These are phyloP conservation scores for Ceyx erithaca DNA, from an alignment of 2,797 vertebrate species.

Conservation along the genomic window DNA sequence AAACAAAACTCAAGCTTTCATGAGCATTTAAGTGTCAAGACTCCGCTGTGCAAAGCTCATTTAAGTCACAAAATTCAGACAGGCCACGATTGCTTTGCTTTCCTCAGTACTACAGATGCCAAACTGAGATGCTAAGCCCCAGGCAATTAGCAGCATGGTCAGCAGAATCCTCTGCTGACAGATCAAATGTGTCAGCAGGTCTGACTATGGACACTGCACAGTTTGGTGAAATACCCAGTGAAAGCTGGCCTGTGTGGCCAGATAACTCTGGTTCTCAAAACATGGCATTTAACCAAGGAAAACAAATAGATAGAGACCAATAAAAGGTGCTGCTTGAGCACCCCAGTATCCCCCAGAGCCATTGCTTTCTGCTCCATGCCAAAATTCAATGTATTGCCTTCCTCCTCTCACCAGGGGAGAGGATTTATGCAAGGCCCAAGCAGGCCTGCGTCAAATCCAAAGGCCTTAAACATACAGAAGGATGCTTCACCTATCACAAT, in stretches of 20 bases:
- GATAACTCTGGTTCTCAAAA: neutral
- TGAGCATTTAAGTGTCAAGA: neutral
- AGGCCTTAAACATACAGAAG: neutral
- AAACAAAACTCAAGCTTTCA: neutral
- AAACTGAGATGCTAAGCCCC: neutral
- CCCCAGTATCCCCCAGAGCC: neutral
- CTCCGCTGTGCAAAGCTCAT: neutral
- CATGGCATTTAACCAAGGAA: neutral
- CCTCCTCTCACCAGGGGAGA: neutral
- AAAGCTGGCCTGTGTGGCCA: neutral
- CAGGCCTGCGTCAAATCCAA: neutral
- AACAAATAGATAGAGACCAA: neutral
- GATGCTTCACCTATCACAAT: slow-evolving; percentile 30
- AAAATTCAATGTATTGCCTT: neutral
- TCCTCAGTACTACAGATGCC: too few relatives aligned
- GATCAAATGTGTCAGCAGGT: neutral
- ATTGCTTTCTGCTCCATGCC: neutral
- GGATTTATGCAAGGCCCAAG: neutral
- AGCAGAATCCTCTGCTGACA: neutral
- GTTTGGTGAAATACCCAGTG: neutral
- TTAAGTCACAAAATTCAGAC: neutral
- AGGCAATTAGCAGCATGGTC: neutral
- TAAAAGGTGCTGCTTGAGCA: neutral
- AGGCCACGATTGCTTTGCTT: fast-evolving
- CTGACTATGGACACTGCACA: neutral